Percentiles rank a stretch among this genome's conserved stretches.
These are phyloP conservation scores for Clarias magur DNA, from an alignment of 2,113 vertebrate genomes.

Conservation along the genomic window DNA sequence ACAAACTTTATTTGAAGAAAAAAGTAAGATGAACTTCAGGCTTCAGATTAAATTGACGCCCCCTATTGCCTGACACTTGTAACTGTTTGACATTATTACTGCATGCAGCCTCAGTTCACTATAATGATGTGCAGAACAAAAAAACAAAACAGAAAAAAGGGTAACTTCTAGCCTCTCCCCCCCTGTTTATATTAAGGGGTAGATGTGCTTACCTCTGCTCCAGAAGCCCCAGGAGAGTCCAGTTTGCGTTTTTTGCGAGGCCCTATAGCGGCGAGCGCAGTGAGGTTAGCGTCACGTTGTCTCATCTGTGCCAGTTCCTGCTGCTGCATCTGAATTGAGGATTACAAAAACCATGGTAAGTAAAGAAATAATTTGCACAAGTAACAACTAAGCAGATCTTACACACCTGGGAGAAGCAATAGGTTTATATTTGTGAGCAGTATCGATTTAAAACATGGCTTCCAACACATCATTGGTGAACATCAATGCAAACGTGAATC, in stretches of 20 bases:
- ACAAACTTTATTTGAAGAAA: background rate
- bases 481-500: slow-evolving; percentile 30
- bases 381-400: background rate
- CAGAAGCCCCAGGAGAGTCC: slow-evolving; percentile 69
- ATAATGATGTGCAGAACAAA: background rate
- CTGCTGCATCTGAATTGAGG: slow-evolving; percentile 74
- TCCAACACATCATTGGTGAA: background rate
- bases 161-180: no score
- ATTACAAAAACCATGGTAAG: background rate
- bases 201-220: slow-evolving; percentile 68
- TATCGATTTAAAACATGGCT: background rate
- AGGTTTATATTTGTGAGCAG: background rate
- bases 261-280: slow-evolving; percentile 74
- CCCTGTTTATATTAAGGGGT: background rate
- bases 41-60: background rate
- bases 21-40: background rate
- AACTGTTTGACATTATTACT: slow-evolving; percentile 3
- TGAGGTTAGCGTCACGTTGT: slow-evolving; percentile 79
- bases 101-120: background rate
- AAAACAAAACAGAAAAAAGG: no score
- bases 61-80: background rate
- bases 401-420: background rate
- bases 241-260: slow-evolving; percentile 78
- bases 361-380: background rate
- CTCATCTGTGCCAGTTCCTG: slow-evolving; percentile 79